Evolutionary conservation across 1,140 invertebrate species (phyloP), one percentile per base, ranked within the genome.

Genomic region (Hylyphantes graminicola): DNA sequence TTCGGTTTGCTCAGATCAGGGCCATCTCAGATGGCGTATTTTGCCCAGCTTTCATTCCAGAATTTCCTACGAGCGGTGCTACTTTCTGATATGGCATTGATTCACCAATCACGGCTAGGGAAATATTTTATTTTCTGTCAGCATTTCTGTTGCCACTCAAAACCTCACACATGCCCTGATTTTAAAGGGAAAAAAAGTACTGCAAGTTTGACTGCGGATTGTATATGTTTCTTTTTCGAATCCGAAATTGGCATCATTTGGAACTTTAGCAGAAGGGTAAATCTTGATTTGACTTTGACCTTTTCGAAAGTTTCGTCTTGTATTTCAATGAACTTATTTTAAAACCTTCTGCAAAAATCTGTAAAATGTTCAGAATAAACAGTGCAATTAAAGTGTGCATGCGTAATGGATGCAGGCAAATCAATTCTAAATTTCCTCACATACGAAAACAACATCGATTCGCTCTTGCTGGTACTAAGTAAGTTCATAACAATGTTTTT

Each of bases 351-450:
- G 15, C 57, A 21, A 5, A 35, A 35, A 67, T 54, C 53, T 76
- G 53, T n/a, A 78, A 12, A 78, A 78, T 78, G 76, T 67, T 78
- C 21, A 54, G 64, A 64, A 15, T 55, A 54, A 78, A 55, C 65
- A 21, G 51, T 54, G 15, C 53, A 55, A 67, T 78, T 54, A 15
- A 19, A 55, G 19, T 54, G 9, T 78, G 76, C 19, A 19, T 55
- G 10, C 63, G 76, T 21, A 78, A 67, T 67, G 57, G 63, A n/a
- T 35, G 54, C 13, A 78, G 55, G n/a, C 51, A 54, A 35, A 54
- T 78, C 55, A 53, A 67, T 78, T 35, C 53, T 6, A 78, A 78
- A 65, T 78, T 78, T 12, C 35, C 53, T 55, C 13, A 21, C 48
- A 7, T 78, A 15, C 65, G 21, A 54, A n/a, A 61, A 64, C 75